These are phyloP conservation scores for Xestia sexstrigata DNA, from an alignment of 2,888 invertebrate genomes.

Conservation along the genomic window DNA sequence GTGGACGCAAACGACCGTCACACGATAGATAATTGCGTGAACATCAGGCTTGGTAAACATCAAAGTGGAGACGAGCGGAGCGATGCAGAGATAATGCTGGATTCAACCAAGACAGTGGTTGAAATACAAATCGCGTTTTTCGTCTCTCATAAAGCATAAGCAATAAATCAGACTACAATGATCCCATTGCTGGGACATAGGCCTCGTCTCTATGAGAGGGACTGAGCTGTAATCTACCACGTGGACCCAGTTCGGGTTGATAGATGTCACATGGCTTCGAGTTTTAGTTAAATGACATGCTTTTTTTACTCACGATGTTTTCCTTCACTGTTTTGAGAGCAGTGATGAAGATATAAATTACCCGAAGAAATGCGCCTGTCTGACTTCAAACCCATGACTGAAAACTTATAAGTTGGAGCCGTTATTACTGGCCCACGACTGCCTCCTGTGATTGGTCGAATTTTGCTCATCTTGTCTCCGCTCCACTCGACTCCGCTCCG, in stretches of 20 bases:
- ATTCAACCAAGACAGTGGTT: background rate
- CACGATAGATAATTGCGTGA: constrained; percentile 38
- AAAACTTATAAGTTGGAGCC: background rate
- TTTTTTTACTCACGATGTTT: background rate
- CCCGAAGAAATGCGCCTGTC: background rate
- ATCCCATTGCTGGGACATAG: background rate
- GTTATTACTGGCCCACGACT: background rate
- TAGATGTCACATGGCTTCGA: background rate
- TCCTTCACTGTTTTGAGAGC: background rate
- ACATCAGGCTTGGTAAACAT: background rate
- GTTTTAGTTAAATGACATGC: background rate
- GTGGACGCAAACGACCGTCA: constrained; percentile 39
- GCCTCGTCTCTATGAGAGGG: background rate
- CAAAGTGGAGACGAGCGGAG: background rate
- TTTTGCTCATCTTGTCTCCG: background rate
- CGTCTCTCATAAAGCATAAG: background rate
- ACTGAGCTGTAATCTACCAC: background rate
- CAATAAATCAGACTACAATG: background rate
- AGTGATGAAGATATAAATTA: background rate
- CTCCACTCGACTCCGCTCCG: background rate
- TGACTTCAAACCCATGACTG: background rate
- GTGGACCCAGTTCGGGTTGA: background rate
- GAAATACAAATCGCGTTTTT: background rate
- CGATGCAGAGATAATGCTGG: background rate
- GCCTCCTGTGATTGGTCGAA: background rate